Percentiles rank a stretch among this genome's conserved stretches.
These are phyloP conservation scores for Drosophila sp. DNA, from an alignment of 1,140 invertebrate species.

Conservation along the genomic window DNA sequence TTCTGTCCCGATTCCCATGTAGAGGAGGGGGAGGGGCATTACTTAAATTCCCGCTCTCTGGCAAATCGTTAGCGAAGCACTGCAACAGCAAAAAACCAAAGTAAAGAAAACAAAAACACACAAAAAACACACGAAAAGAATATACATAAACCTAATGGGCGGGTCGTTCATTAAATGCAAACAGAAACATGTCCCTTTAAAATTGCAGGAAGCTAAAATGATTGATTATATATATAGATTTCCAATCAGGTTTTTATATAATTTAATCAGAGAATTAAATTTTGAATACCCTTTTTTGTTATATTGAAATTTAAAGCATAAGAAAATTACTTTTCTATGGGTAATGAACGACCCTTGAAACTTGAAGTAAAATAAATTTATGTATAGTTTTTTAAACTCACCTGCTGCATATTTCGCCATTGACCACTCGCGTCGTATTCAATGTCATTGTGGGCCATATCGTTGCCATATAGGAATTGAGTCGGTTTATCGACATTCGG, in stretches of 20 bases:
- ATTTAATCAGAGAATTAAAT: too few species aligned
- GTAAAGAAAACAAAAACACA: constrained; percentile 20
- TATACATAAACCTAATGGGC: neutral
- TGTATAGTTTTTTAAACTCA: constrained; percentile 35
- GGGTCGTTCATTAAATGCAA: neutral
- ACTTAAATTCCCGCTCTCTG: constrained; percentile 47
- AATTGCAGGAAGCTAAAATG: too few species aligned
- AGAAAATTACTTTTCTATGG: too few species aligned
- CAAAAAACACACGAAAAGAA: constrained; percentile 2
- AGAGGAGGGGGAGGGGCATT: constrained; percentile 27
- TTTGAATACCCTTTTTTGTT: too few species aligned
- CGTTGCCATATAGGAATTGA: constrained; percentile 62
- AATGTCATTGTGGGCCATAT: constrained; percentile 74
- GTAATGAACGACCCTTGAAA: neutral
- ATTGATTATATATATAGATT: too few species aligned
- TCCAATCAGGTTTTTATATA: too few species aligned
- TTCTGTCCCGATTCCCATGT: constrained; percentile 38
- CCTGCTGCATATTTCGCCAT: constrained; percentile 83
- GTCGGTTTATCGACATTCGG: constrained; percentile 48
- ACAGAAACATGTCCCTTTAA: too few species aligned
- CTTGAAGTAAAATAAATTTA: neutral
- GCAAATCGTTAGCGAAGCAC: constrained; percentile 64
- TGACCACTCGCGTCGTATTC: constrained; percentile 68
- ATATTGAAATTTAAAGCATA: too few species aligned
- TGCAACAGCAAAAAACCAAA: constrained; percentile 52